Percentiles rank a stretch among this genome's conserved stretches.
Conservation (phyloP, 2,113 vertebrate species). For the Odocoileus virginianus region DNA sequence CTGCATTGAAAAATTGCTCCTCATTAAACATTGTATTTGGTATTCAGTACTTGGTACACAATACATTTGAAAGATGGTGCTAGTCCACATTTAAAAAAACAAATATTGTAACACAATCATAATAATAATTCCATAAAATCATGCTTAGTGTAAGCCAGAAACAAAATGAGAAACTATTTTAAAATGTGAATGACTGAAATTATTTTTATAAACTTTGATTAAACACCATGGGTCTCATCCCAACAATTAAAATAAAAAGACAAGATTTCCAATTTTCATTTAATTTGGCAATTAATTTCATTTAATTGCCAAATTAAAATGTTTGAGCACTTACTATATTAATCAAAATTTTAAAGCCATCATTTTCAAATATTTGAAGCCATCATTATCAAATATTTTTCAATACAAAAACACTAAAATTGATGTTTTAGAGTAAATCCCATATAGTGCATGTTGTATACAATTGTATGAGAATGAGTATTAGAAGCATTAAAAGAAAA, state of each 20-base stretch:
- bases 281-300: constrained; percentile 35
- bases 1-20: not conserved
- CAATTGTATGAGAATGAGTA: not conserved
- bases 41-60: not conserved
- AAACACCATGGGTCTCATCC: not conserved
- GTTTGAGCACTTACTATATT: not conserved
- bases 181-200: constrained; percentile 22
- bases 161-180: constrained; percentile 26
- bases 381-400: constrained; percentile 14
- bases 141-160: not conserved
- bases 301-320: constrained; percentile 39
- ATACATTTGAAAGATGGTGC: not conserved
- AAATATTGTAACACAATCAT: not conserved
- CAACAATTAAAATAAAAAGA: not conserved
- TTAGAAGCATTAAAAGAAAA: not conserved
- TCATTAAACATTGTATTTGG: not conserved
- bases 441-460: not conserved
- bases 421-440: constrained; percentile 1
- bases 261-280: constrained; percentile 45
- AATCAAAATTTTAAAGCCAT: not conserved
- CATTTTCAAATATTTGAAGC: not conserved
- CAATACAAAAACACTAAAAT: not conserved
- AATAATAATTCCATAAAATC: not conserved
- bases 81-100: constrained; percentile 19
- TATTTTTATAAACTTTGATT: not conserved